phyloP scores from a whole-genome alignment of 2,797 vertebrate species.

The Sparidentex hasta region DNA sequence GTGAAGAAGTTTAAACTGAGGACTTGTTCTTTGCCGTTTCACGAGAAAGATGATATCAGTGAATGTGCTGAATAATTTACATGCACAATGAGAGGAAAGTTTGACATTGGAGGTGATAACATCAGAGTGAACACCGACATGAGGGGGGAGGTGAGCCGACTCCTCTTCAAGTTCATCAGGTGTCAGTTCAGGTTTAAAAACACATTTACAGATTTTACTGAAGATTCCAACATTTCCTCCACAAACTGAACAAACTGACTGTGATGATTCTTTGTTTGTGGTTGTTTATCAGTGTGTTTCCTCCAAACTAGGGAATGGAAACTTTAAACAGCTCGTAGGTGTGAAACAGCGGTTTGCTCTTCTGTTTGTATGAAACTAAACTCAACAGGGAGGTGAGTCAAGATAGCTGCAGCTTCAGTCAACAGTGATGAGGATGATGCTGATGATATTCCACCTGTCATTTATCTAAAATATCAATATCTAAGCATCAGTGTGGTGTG shows the following conservation, averaged over 20 bases:
- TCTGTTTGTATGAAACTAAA: background rate
- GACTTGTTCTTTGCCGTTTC: background rate
- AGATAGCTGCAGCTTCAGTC: background rate
- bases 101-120: background rate
- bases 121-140: background rate
- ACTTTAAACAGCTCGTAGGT: background rate
- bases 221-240: background rate
- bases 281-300: background rate
- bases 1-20: no score
- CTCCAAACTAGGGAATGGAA: background rate
- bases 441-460: background rate
- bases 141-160: background rate
- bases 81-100: background rate
- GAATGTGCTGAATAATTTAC: background rate
- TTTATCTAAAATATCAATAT: no score
- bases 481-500: no score
- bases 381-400: background rate
- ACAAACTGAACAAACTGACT: no score
- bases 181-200: background rate
- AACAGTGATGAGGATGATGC: background rate
- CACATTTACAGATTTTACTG: background rate
- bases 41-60: background rate
- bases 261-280: background rate
- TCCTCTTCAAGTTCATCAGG: background rate
- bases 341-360: background rate